Evolutionary conservation across 2,888 invertebrate genomes (phyloP), one percentile per base, ranked within the genome.

Genomic region (Drosophila austrosaltans): DNA sequence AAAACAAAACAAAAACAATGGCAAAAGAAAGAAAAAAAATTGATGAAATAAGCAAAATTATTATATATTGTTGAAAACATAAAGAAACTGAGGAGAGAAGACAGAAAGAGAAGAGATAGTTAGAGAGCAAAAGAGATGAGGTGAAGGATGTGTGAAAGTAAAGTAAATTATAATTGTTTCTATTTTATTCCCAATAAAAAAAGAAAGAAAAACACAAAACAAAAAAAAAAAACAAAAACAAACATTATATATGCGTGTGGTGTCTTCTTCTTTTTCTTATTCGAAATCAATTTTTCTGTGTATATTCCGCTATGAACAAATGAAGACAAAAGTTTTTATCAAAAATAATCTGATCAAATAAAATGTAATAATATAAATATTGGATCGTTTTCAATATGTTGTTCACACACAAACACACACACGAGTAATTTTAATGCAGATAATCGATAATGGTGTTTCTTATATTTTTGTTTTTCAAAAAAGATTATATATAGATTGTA

Each of bases 361-460:
- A 42, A 42, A 16, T 42, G 42, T 42, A 42, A 42, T 16, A 16
- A n/a, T 16, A 6, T 40, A 0, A 42, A 42, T 16, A 16, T 42
- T 16, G 42, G 42, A 25, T 48, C 25, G 7, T 7, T 48, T 7
- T 73, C 67, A 77, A 69, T 36, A 63, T 48, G 54, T 61, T 64
- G 57, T 36, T 57, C 59, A 40, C n/a, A 39, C 3, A 39, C 12
- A 39, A 10, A 44, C 32, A 36, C 36, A 36, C 36, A 36, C 36
- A 36, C 36, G 8, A 2, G 10, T 36, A 36, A 2, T 8, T 36
- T 36, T 36, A 36, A 36, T 2, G 36, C n/a, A 22, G 48, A 48
- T 22, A 22, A 20, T 22, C 36, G 10, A 20, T 10, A 32, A 36
- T 10, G 30, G 5, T 32, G 22, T 57, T 36, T 20, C 32, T 20